Conservation (phyloP, 2,888 invertebrate species). For the Caenorhabditis sp. region DNA sequence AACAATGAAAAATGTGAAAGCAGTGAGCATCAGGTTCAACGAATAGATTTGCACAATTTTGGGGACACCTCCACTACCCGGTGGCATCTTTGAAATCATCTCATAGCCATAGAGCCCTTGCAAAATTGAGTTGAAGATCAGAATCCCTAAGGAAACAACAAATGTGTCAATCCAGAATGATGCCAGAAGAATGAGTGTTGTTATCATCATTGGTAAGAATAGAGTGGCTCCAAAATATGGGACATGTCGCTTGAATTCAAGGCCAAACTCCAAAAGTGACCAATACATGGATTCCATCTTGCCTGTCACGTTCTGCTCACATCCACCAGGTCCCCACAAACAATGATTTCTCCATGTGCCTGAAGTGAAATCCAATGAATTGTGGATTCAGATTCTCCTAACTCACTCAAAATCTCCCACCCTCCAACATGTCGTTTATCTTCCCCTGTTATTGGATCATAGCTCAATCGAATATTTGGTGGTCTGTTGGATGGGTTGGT, state of each 20-base stretch:
- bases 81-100: constrained; percentile 62
- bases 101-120: constrained; percentile 63
- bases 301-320: constrained; percentile 46
- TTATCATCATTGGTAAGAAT: constrained; percentile 62
- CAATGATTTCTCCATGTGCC: constrained; percentile 67
- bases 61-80: constrained; percentile 65
- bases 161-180: constrained; percentile 63
- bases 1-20: constrained; percentile 13
- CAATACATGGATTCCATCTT: constrained; percentile 63
- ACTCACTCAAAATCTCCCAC: not conserved
- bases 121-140: constrained; percentile 55
- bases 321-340: constrained; percentile 67
- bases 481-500: constrained; percentile 54
- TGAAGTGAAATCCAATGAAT: constrained; percentile 32
- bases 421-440: constrained; percentile 61
- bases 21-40: constrained; percentile 38
- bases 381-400: no score
- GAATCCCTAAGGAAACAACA: constrained; percentile 38
- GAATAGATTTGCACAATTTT: constrained; percentile 53
- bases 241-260: constrained; percentile 63
- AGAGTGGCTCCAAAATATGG: constrained; percentile 65
- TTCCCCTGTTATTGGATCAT: constrained; percentile 54
- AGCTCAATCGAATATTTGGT: constrained; percentile 61
- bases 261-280: constrained; percentile 69
- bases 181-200: constrained; percentile 50